Evolutionary conservation across 2,888 invertebrate species (phyloP).

Genomic region (Itoplectis maculator): DNA sequence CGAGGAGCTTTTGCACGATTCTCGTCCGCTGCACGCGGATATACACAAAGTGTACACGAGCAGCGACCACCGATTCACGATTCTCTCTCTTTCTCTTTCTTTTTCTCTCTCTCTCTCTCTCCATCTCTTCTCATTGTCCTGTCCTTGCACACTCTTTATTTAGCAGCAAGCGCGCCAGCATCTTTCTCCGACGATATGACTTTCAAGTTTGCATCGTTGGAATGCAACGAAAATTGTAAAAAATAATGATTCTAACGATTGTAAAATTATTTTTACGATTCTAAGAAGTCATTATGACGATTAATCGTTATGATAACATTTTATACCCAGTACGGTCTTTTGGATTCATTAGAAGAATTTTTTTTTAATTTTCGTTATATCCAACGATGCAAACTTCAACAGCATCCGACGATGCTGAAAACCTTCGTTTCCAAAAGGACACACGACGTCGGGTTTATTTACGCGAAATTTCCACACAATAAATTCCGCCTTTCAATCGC

Average conservation of each 20-base stretch:
- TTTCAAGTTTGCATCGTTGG: too few species aligned
- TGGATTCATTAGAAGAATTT: too few species aligned
- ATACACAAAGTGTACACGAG: not conserved
- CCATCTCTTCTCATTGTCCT: conserved; percentile 37
- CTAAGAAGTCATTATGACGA: too few species aligned
- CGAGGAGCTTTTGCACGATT: conserved; percentile 23
- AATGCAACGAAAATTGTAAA: too few species aligned
- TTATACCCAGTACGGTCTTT: too few species aligned
- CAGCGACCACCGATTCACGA: conserved; percentile 5
- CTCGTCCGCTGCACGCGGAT: not conserved
- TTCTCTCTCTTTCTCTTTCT: not conserved
- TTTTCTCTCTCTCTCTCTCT: too few species aligned
- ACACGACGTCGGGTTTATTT: conserved; percentile 26
- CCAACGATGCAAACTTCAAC: too few species aligned
- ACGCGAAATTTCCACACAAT: conserved; percentile 29
- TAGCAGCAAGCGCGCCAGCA: conserved; percentile 11
- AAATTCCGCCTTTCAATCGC: conserved; percentile 3
- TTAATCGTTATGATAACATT: too few species aligned
- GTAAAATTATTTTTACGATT: too few species aligned
- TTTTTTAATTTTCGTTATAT: too few species aligned
- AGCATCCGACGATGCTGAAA: not conserved
- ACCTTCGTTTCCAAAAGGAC: not conserved
- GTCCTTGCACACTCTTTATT: conserved; percentile 47
- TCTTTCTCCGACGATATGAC: too few species aligned
- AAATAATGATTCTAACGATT: too few species aligned